A percentile compares a stretch with the other conserved stretches of the same genome.
phyloP scores from a whole-genome alignment of 1,140 invertebrate species.

The Pemphigus obesinymphae region DNA sequence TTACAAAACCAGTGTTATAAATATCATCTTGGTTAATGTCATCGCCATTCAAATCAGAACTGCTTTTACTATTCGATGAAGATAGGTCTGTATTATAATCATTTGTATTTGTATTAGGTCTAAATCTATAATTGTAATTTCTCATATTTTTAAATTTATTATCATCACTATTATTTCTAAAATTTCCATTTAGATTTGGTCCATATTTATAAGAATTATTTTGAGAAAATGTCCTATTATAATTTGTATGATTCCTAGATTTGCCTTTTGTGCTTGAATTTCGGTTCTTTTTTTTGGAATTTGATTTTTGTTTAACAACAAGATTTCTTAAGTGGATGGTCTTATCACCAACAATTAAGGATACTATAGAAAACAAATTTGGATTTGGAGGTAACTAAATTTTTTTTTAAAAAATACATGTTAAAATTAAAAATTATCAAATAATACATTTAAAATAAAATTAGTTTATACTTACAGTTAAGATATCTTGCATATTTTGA shows the following conservation, averaged over 20 bases:
- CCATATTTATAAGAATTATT: neutral
- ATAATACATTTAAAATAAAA: neutral
- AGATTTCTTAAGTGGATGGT: slow-evolving; percentile 1
- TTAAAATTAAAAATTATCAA: too few relatives aligned
- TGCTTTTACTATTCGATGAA: neutral
- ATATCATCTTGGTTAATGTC: neutral
- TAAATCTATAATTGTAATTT: neutral
- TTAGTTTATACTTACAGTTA: neutral
- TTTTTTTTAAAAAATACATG: too few relatives aligned
- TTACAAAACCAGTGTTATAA: neutral
- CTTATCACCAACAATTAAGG: neutral
- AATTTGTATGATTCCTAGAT: neutral
- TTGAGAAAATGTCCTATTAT: neutral
- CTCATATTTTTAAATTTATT: neutral
- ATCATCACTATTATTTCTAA: neutral
- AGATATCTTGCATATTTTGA: slow-evolving; percentile 6
- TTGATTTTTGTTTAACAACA: slow-evolving; percentile 11
- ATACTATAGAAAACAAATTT: neutral
- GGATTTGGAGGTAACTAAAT: slow-evolving; percentile 21
- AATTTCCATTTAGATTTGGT: neutral
- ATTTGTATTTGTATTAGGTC: too few relatives aligned
- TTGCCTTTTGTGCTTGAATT: neutral
- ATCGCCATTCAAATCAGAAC: neutral
- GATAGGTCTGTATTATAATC: too few relatives aligned
- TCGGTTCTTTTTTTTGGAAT: neutral